Evolutionary conservation across 2,797 vertebrate genomes (phyloP).

Genomic region (Acipenser transmontanus): DNA sequence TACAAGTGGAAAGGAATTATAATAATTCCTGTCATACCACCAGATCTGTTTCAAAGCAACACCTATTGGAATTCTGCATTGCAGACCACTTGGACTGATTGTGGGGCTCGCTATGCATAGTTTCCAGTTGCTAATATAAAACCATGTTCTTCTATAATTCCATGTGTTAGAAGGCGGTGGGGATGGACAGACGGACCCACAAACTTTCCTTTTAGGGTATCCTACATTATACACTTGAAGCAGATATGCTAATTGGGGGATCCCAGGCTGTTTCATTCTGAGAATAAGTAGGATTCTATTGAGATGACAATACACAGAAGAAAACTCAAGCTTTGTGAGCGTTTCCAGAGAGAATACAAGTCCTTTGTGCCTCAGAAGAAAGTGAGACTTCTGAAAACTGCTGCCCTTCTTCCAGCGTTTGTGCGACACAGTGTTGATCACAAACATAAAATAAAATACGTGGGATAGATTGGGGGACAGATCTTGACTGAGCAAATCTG

Average conservation of each 20-base stretch:
- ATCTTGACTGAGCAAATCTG: constrained; percentile 10
- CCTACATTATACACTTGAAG: constrained; percentile 57
- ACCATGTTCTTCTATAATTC: no score
- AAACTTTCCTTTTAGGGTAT: constrained; percentile 55
- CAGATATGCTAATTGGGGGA: constrained; percentile 68
- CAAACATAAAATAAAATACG: constrained; percentile 13
- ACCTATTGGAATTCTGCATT: no score
- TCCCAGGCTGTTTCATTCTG: constrained; percentile 64
- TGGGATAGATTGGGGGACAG: not conserved
- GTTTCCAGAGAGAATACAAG: constrained; percentile 16
- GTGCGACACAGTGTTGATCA: constrained; percentile 4
- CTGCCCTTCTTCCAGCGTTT: constrained; percentile 8
- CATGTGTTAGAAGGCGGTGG: no score
- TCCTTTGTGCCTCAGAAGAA: constrained; percentile 16
- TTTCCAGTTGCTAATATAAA: no score
- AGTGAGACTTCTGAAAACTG: constrained; percentile 19
- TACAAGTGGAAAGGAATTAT: no score
- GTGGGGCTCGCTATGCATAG: no score
- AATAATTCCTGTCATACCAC: no score
- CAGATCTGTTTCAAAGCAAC: no score
- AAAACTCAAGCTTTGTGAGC: constrained; percentile 16
- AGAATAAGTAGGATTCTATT: constrained; percentile 52
- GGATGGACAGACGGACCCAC: no score
- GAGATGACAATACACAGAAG: constrained; percentile 38
- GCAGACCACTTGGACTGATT: no score